Conservation (phyloP, 2,888 invertebrate species). For the Amphimallon solstitiale region DNA sequence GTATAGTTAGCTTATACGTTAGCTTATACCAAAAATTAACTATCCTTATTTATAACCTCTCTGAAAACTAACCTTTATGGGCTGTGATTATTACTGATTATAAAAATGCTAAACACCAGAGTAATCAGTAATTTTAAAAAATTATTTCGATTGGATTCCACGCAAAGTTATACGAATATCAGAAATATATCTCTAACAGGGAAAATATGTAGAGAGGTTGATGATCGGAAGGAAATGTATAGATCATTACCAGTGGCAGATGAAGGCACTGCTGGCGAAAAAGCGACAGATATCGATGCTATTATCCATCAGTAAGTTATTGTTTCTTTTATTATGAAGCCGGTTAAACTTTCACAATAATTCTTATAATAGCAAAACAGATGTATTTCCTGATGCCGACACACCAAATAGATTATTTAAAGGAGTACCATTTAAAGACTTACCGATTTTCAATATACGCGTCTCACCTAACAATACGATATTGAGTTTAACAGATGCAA, state of each 20-base stretch:
- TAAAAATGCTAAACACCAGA: conserved; percentile 28
- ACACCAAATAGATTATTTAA: conserved; percentile 79
- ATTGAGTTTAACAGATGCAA: conserved; percentile 76
- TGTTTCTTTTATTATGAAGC: background rate
- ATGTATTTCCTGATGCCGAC: conserved; percentile 78
- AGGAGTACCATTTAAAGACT: conserved; percentile 79
- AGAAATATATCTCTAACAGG: conserved; percentile 38
- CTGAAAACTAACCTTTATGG: too few relatives aligned
- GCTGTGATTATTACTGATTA: background rate
- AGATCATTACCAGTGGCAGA: conserved; percentile 68
- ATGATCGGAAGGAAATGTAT: conserved; percentile 67
- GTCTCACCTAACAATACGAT: conserved; percentile 91
- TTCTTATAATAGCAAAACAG: conserved; percentile 69
- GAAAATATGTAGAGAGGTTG: conserved; percentile 59
- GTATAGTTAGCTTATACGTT: too few relatives aligned
- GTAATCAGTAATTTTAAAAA: conserved; percentile 30
- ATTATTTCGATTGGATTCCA: conserved; percentile 17
- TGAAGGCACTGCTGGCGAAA: conserved; percentile 84
- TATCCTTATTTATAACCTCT: too few relatives aligned
- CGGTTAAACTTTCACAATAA: background rate
- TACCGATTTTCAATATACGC: conserved; percentile 86
- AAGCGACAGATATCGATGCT: conserved; percentile 75
- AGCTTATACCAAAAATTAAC: too few relatives aligned
- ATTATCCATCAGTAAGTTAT: conserved; percentile 68
- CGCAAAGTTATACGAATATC: conserved; percentile 1